These are phyloP conservation scores for Agrotis segetum DNA, from an alignment of 2,888 invertebrate genomes.

Conservation along the genomic window DNA sequence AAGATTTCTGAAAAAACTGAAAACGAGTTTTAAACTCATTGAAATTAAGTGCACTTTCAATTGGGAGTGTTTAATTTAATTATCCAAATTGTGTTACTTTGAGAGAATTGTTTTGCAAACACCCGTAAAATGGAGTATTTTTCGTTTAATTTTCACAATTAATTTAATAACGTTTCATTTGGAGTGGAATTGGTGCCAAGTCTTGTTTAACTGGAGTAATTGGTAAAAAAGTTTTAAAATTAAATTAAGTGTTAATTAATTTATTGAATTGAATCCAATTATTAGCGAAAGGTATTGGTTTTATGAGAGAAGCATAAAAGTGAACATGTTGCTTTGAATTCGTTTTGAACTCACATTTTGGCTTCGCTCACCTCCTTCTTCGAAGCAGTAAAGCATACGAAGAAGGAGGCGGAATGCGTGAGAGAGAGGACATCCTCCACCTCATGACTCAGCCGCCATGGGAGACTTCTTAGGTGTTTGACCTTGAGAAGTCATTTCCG, in stretches of 20 bases:
- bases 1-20: neutral
- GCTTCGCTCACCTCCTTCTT: too few species aligned
- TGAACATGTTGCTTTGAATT: too few species aligned
- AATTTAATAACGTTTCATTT: conserved; percentile 27
- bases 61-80: conserved; percentile 13
- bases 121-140: conserved; percentile 7
- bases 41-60: conserved; percentile 17
- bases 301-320: too few species aligned
- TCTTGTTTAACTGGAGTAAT: neutral
- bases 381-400: too few species aligned
- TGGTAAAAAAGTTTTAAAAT: neutral
- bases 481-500: too few species aligned
- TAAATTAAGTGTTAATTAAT: neutral
- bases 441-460: too few species aligned
- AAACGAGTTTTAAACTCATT: conserved; percentile 9
- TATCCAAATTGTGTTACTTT: conserved; percentile 4
- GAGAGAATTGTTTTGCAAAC: neutral
- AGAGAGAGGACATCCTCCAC: too few species aligned
- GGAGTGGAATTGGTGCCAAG: conserved; percentile 19
- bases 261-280: neutral
- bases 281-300: too few species aligned
- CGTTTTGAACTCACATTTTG: too few species aligned
- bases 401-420: too few species aligned
- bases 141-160: conserved; percentile 17
- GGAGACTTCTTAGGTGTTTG: too few species aligned